Base-by-base conservation (phyloP, 2,797 vertebrate species). In the Tapirus indicus region DNA sequence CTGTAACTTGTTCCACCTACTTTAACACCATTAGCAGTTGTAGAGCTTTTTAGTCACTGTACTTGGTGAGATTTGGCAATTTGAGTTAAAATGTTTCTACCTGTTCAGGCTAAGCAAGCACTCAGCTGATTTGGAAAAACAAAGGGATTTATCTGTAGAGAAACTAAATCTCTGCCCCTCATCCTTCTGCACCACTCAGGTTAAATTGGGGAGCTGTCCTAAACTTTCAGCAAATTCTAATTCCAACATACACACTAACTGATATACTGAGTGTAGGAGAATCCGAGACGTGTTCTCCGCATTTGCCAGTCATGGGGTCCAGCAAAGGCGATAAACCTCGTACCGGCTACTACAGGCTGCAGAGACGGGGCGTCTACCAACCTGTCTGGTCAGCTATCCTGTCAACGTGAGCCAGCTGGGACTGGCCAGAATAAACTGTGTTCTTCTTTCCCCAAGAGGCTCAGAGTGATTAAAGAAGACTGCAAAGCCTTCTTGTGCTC, bases 151-250 rank as follows among this genome's bases (percentile, higher is more conserved):
- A 83, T 82, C 49, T 18, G 16, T 9, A 88, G 69, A 95, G 69
- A 79, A n/a, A 93, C 1, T 2, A 75, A 83, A 54, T 78, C 94
- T 96, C 88, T 29, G 71, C 74, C 69, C 77, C n/a, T 95, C 78
- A 52, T 74, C 68, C 88, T 84, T 47, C 58, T 47, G 47, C 14
- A 71, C 54, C 54, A 89, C 80, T 94, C 74, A 79, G 64, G 58
- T 92, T 74, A 78, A 7, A 0, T 25, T 71, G 82, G 68, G 98
- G 98, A 98, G 98, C 98, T 98, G 98, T 98, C 98, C 98, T 95
- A 95, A 60, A 35, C 80, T 98, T 99, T 98, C 98, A 98, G 98
- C 96, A 98, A 93, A 94, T 86, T 60, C 20, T 75, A 94, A 12
- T 58, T 41, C 60, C 75, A 94, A 83, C 84, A 72, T 2, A 32